These are phyloP conservation scores for Holothuria glaberrima DNA, from an alignment of 35 echinoderm and acorn worm species.

Conservation along the genomic window DNA sequence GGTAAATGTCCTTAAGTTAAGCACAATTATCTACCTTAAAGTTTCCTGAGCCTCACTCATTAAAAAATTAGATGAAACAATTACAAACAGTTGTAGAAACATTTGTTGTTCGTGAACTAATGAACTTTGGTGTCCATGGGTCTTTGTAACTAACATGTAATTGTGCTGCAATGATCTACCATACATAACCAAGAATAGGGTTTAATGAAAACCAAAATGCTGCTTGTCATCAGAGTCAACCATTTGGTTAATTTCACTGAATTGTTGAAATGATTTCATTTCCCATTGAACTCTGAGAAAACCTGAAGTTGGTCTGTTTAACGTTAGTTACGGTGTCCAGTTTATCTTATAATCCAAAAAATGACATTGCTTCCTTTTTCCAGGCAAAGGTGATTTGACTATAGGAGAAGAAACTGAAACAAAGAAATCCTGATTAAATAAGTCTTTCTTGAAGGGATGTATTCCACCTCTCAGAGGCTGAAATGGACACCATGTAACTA, in stretches of 20 bases:
- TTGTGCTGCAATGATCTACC: not conserved
- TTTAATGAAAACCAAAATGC: slow-evolving; percentile 5
- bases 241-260: not conserved
- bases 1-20: not conserved
- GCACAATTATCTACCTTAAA: not conserved
- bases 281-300: not conserved
- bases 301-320: not conserved
- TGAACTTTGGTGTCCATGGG: too few relatives aligned
- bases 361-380: not conserved
- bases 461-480: not conserved
- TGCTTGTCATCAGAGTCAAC: not conserved
- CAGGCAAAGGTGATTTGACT: too few relatives aligned
- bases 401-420: too few relatives aligned
- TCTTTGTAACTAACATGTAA: not conserved
- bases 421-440: too few relatives aligned
- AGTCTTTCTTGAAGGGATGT: not conserved
- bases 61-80: too few relatives aligned
- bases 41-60: not conserved
- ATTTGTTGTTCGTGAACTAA: not conserved
- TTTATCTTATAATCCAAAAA: not conserved
- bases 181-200: not conserved
- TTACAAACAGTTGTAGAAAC: not conserved
- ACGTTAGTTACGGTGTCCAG: not conserved
- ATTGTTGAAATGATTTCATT: not conserved
- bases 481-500: not conserved